A percentile compares a stretch with the other conserved stretches of the same genome.
phyloP scores from a whole-genome alignment of 2,113 vertebrate species.

The Condylura cristata region DNA sequence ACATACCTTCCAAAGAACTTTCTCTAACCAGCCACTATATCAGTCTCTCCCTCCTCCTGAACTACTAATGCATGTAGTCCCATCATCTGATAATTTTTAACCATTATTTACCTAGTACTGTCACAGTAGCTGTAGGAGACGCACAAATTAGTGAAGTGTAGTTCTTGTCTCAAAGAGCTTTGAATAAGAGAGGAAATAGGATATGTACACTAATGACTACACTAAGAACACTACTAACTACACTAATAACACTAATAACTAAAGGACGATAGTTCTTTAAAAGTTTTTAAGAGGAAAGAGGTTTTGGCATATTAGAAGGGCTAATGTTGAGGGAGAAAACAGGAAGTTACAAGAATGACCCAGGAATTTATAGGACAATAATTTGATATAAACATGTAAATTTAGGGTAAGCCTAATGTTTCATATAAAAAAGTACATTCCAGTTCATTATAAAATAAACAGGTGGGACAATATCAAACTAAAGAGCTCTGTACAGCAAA shows the following conservation, averaged over 20 bases:
- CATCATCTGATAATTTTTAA: constrained; percentile 40
- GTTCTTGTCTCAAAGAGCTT: not conserved
- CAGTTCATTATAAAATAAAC: not conserved
- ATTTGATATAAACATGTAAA: constrained; percentile 27
- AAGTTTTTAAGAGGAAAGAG: not conserved
- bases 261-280: not conserved
- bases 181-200: not conserved
- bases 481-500: not conserved
- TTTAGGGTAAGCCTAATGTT: not conserved
- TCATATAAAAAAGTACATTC: not conserved
- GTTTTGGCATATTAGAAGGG: not conserved
- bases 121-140: not conserved
- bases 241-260: not conserved
- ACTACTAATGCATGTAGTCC: constrained; percentile 38
- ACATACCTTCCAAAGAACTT: not conserved
- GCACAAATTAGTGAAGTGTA: constrained; percentile 12
- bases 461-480: not conserved
- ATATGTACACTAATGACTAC: not conserved
- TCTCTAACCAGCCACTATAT: not conserved
- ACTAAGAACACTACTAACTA: too few relatives aligned
- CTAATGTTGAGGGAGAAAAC: not conserved
- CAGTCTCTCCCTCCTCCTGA: not conserved
- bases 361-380: not conserved
- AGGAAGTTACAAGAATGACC: not conserved
- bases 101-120: constrained; percentile 11